Conservation (phyloP, 2,113 vertebrate genomes). For the Crotophaga sulcirostris region DNA sequence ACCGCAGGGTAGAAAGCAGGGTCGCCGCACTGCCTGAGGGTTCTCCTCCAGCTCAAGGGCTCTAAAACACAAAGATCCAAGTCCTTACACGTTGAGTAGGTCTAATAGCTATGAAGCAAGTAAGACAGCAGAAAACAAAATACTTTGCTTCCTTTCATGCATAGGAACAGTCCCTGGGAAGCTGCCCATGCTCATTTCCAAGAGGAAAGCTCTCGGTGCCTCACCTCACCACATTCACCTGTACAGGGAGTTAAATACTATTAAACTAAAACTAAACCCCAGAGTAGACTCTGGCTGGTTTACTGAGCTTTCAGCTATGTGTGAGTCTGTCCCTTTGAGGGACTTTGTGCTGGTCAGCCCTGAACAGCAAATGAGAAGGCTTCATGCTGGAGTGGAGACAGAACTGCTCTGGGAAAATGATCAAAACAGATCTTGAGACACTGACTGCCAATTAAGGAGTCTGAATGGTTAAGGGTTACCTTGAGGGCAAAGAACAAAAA, state of each 20-base stretch:
- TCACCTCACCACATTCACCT: neutral
- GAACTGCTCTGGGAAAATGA: neutral
- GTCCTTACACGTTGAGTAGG: rapidly evolving
- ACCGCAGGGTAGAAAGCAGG: neutral
- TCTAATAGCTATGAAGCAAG: neutral
- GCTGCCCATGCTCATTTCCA: neutral
- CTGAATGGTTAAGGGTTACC: neutral
- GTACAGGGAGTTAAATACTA: neutral
- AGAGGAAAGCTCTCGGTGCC: neutral
- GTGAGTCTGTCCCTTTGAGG: neutral
- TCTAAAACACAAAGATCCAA: neutral
- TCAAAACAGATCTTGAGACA: neutral
- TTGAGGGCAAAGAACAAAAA: neutral
- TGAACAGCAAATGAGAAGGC: neutral
- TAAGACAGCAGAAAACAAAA: neutral
- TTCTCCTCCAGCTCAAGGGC: neutral
- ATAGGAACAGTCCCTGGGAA: neutral
- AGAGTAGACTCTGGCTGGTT: neutral
- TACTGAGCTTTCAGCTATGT: neutral
- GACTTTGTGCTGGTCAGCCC: neutral
- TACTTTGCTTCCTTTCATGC: rapidly evolving
- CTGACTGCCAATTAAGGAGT: neutral
- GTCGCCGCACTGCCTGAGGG: neutral
- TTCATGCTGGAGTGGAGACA: neutral
- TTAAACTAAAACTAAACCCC: neutral